Base-by-base conservation (phyloP, 2,797 vertebrate species). In the Arnoldichthys spilopterus region DNA sequence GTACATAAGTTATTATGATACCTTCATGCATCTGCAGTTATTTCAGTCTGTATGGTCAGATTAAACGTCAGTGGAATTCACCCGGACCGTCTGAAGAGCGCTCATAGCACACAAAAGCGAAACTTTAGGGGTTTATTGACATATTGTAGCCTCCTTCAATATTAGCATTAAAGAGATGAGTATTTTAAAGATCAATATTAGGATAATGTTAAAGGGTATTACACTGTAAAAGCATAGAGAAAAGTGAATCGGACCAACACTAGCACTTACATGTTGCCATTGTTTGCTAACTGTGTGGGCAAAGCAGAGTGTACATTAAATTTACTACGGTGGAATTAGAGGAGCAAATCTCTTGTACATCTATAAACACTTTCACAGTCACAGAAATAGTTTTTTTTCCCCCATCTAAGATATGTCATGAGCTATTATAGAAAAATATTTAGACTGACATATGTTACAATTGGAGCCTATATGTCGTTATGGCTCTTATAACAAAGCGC, bases 221-320 rank as follows among this genome's bases (percentile, higher is more conserved):
- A n/a, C n/a, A n/a, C n/a, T n/a, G n/a, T n/a, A n/a, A n/a, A n/a
- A n/a, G 45, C 7, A 13, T 26, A 1, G 11, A 37, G 58, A 71
- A 64, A 71, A 37, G 47, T 47, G 26, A 61, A 34, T 49, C 78
- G 28, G 37, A 43, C 34, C 16, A 34, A 26, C 28, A 28, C 22
- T 64, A n/a, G 58, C 64, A 64, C 51, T 66, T 72, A 64, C 64
- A 71, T 49, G 58, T 34, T 64, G 37, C 15, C 15, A 76, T n/a
- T 76, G 58, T 76, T 76, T 75, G 72, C 72, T 32, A 16, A 54
- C 58, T 71, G 72, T 66, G 71, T 76, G 73, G 58, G 34, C 45
- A 47, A 43, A 71, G 78, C 18, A 72, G 2, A 37, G 64, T 59
- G 32, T 80, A 26, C n/a, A 37, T 20, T 32, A 26, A 69, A 69